Conservation (phyloP, 2,113 vertebrate species). For the Esox niger region DNA sequence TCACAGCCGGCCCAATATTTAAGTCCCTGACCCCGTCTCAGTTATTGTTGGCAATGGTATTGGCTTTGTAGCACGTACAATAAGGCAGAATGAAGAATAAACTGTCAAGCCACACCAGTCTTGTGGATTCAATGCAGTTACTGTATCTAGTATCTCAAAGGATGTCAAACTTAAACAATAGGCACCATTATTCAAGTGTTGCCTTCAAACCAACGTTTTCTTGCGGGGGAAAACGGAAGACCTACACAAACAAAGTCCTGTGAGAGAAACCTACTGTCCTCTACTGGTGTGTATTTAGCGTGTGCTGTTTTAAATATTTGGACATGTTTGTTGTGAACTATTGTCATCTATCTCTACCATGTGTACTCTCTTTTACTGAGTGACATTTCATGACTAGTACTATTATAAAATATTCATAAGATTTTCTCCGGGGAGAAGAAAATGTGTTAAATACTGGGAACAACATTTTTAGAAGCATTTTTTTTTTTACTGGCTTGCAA, state of each 20-base stretch:
- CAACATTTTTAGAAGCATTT: not conserved
- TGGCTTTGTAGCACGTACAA: constrained; percentile 1
- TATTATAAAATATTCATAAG: constrained; percentile 47
- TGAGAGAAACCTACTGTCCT: constrained; percentile 26
- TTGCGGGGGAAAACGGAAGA: constrained; percentile 26
- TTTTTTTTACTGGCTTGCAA: constrained; percentile 44
- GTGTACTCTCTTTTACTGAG: constrained; percentile 50
- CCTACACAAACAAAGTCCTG: constrained; percentile 31
- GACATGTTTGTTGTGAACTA: constrained; percentile 55
- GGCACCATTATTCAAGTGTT: not conserved
- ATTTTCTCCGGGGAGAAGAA: constrained; percentile 44
- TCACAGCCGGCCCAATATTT: not conserved
- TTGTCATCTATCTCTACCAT: constrained; percentile 45
- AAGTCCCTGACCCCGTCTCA: constrained; percentile 8
- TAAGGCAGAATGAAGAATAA: constrained; percentile 63
- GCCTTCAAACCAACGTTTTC: not conserved
- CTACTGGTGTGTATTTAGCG: constrained; percentile 40
- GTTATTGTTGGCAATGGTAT: constrained; percentile 24
- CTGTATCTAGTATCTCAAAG: not conserved
- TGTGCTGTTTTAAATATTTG: constrained; percentile 53
- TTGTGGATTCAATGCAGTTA: constrained; percentile 21
- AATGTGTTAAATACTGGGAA: constrained; percentile 32
- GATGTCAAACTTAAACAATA: not conserved
- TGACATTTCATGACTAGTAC: no score
- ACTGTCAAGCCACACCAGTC: constrained; percentile 32